Evolutionary conservation across 2,888 invertebrate genomes (phyloP).

Genomic region (Netelia melanura): DNA sequence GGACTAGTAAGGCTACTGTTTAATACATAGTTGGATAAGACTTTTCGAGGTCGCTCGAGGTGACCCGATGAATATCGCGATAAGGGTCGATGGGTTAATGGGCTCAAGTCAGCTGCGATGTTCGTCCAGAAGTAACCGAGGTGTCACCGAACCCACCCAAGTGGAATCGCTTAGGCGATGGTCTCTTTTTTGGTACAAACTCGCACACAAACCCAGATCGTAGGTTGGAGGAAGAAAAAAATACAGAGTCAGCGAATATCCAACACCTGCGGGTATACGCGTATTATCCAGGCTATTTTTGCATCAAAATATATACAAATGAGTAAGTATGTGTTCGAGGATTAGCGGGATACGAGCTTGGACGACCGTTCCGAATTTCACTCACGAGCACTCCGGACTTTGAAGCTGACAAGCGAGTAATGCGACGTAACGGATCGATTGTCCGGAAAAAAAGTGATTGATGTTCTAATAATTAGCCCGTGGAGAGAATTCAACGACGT

Average conservation of each 20-base stretch:
- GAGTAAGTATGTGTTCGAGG: slow-evolving; percentile 4
- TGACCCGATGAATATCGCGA: neutral
- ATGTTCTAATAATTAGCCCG: neutral
- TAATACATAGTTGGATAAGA: neutral
- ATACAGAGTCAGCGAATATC: slow-evolving; percentile 25
- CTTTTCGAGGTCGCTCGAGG: slow-evolving; percentile 8
- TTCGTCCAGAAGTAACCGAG: slow-evolving; percentile 47
- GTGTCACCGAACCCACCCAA: slow-evolving; percentile 38
- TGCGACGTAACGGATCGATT: slow-evolving; percentile 35
- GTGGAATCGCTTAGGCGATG: slow-evolving; percentile 31
- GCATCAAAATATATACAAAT: neutral
- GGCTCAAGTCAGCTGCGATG: slow-evolving; percentile 35
- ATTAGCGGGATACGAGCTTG: slow-evolving; percentile 9
- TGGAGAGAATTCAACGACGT: neutral
- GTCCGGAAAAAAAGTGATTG: slow-evolving; percentile 18
- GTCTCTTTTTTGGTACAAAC: neutral
- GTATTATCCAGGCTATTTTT: slow-evolving; percentile 9
- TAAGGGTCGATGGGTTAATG: slow-evolving; percentile 50
- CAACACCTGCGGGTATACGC: neutral
- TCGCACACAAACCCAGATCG: neutral
- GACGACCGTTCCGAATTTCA: slow-evolving; percentile 46
- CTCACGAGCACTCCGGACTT: slow-evolving; percentile 36
- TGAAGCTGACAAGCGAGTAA: slow-evolving; percentile 41
- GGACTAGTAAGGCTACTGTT: too few species aligned
- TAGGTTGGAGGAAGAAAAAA: slow-evolving; percentile 10